phyloP scores from a whole-genome alignment of 2,797 vertebrate genomes.

The Pantherophis alleghaniensis region DNA sequence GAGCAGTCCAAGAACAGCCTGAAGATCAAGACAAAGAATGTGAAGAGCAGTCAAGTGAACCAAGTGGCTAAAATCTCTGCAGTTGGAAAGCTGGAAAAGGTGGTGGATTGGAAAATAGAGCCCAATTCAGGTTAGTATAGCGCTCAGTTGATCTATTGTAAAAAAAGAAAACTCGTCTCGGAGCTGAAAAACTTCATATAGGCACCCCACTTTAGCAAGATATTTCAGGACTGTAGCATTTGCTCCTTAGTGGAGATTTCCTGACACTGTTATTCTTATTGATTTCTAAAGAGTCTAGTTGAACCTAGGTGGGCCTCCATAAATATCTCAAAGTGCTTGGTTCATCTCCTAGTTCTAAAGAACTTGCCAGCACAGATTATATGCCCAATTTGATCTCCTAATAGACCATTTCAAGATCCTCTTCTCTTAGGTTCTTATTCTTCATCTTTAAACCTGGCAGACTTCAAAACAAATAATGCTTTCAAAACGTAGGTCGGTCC shows the following conservation, averaged over 20 bases:
- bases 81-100: conserved; percentile 69
- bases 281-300: background rate
- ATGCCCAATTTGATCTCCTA: background rate
- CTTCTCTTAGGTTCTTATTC: too few relatives aligned
- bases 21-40: conserved; percentile 61
- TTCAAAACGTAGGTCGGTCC: too few relatives aligned
- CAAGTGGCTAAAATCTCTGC: conserved; percentile 68
- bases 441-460: too few relatives aligned
- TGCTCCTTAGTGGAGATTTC: background rate
- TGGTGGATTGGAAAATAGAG: conserved; percentile 66
- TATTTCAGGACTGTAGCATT: background rate
- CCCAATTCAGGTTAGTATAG: conserved; percentile 68
- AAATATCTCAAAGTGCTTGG: background rate
- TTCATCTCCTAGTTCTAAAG: background rate
- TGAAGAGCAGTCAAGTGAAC: conserved; percentile 64
- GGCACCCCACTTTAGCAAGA: background rate
- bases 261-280: background rate
- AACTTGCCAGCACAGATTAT: background rate
- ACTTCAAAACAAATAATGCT: too few relatives aligned
- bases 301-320: background rate
- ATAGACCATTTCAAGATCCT: too few relatives aligned
- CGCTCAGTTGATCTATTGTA: background rate
- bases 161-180: background rate
- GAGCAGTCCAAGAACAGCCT: conserved; percentile 65
- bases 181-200: background rate